Evolutionary conservation across 2,797 vertebrate species (phyloP), one percentile per base, ranked within the genome.

Genomic region (Avahi laniger): DNA sequence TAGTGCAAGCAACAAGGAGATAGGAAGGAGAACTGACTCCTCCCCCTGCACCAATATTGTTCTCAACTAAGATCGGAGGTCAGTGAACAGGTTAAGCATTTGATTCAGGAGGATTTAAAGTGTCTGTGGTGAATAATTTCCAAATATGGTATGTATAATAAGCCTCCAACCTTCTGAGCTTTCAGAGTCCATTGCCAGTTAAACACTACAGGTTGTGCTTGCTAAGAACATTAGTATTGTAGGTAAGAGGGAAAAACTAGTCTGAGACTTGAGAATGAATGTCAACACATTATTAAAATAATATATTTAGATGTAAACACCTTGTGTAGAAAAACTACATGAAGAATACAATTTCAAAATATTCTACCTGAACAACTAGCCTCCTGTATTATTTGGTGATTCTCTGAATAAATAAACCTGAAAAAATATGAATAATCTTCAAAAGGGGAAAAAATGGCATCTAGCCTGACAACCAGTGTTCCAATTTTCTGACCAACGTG

Each of bases 321-420:
- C 0, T 87, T 75, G 75, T 54, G 2, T 7, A 6, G 4, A 46
- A 96, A 90, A 84, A 11, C 26, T 46, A 52, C 0, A 9, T 7
- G 33, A 73, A 84, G 41, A 95, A 79, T 43, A 92, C 30, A 28
- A 91, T 89, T 95, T 41, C 12, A 59, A 70, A 95, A 48, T 75
- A 78, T 63, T 89, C 13, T 15, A 76, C 15, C 70, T 67, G 22
- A 89, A 95, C 84, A 96, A 79, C 9, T 69, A 81, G 46, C 12
- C 0, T 69, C 15, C 17, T 86, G 24, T 7, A 67, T 82, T 80
- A 63, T 92, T 92, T 92, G 54, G 13, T 75, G n/a, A 15, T 61
- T 95, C 38, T n/a, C 33, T 72, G 50, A 57, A 93, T 95, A 96
- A 96, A 94, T 88, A 94, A 85, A 81, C 7, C 35, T 61, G 20